These are phyloP conservation scores for Balaenoptera acutorostrata DNA, from an alignment of 2,113 vertebrate species.

Conservation along the genomic window DNA sequence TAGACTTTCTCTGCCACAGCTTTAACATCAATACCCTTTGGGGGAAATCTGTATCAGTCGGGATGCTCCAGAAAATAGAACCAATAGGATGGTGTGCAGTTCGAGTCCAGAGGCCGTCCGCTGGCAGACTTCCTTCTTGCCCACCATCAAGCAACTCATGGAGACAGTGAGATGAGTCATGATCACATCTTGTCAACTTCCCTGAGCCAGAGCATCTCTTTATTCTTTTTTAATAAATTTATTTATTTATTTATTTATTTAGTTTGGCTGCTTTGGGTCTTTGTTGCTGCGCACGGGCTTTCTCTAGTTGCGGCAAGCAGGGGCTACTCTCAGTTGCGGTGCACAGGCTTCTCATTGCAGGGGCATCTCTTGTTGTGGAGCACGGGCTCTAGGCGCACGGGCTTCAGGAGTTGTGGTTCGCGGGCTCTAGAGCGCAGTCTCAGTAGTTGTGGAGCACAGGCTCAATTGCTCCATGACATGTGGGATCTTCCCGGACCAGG, in stretches of 20 bases:
- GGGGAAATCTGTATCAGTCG: background rate
- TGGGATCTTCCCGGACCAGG: too few relatives aligned
- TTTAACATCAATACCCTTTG: background rate
- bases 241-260: too few relatives aligned
- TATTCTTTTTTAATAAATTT: background rate
- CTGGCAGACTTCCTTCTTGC: background rate
- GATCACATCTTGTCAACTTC: background rate
- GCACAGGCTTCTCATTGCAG: too few relatives aligned
- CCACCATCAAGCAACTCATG: background rate
- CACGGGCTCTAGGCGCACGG: rapidly evolving
- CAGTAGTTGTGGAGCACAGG: too few relatives aligned
- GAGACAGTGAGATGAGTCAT: background rate
- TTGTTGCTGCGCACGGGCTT: too few relatives aligned
- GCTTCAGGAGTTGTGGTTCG: too few relatives aligned
- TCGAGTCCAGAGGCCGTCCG: background rate
- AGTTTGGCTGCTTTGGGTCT: too few relatives aligned
- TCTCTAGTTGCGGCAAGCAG: too few relatives aligned
- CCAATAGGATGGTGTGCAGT: background rate
- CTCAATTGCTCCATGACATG: too few relatives aligned
- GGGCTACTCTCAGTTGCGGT: too few relatives aligned
- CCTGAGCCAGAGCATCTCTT: background rate
- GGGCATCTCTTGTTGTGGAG: too few relatives aligned
- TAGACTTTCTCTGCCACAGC: background rate
- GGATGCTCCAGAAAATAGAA: background rate
- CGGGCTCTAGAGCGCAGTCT: too few relatives aligned